A percentile compares a stretch with the other conserved stretches of the same genome.
Conservation (phyloP, 35 echinoderm and acorn worm species). For the Holothuria glaberrima region DNA sequence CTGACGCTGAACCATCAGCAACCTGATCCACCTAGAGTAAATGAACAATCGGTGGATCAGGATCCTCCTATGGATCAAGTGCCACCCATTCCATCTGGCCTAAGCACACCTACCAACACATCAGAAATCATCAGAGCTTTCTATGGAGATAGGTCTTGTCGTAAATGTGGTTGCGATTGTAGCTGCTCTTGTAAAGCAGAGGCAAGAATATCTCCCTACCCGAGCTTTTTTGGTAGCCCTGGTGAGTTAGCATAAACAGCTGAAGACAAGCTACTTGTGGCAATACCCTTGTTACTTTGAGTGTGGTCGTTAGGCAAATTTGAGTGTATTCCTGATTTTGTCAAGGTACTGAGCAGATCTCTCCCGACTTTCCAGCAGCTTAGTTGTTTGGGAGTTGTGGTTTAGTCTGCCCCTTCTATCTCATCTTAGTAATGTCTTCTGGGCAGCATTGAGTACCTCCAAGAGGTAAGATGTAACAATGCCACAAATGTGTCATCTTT, state of each 20-base stretch:
- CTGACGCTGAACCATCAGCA: too few relatives aligned
- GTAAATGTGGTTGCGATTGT: conserved; percentile 41
- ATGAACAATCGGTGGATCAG: background rate
- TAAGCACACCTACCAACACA: conserved; percentile 6
- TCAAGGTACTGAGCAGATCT: too few relatives aligned
- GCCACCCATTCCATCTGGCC: background rate
- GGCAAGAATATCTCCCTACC: conserved; percentile 34
- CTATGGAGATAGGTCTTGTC: conserved; percentile 19
- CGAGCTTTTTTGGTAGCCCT: conserved; percentile 43
- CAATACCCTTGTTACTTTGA: too few relatives aligned
- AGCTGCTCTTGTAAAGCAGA: conserved; percentile 39
- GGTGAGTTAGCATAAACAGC: conserved; percentile 25
- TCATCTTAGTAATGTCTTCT: too few relatives aligned
- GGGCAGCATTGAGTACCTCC: too few relatives aligned
- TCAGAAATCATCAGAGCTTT: conserved; percentile 29
- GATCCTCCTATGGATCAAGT: background rate
- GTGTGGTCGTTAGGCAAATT: too few relatives aligned
- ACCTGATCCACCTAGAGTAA: background rate
- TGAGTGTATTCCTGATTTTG: too few relatives aligned
- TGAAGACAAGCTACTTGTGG: background rate
- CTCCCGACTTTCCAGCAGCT: too few relatives aligned
- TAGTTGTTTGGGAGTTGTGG: too few relatives aligned
- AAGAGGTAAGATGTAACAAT: too few relatives aligned
- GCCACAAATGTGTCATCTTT: too few relatives aligned
- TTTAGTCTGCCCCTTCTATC: too few relatives aligned